phyloP scores from a whole-genome alignment of 1,140 invertebrate genomes.

The Drosophila subpulchrella region DNA sequence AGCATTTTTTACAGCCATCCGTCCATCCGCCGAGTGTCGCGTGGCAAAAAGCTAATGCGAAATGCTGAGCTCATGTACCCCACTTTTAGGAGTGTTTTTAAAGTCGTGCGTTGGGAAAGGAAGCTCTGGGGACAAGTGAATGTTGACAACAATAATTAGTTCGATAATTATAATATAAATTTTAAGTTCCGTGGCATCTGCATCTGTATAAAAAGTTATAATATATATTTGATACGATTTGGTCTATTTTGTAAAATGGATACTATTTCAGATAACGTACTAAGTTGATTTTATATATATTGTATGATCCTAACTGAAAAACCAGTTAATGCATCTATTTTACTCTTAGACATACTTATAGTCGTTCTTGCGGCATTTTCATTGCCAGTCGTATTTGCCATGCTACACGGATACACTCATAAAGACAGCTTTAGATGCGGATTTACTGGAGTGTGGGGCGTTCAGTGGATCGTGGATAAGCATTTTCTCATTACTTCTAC shows the following conservation, averaged over 20 bases:
- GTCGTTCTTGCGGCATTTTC: not conserved
- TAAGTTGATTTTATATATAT: too few species aligned
- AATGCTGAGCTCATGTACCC: not conserved
- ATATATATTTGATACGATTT: too few species aligned
- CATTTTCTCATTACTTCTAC: constrained; percentile 54
- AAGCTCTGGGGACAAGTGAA: not conserved
- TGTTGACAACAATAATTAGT: not conserved
- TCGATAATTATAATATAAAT: not conserved
- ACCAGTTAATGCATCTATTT: too few species aligned
- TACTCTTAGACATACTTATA: too few species aligned
- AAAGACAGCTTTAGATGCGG: not conserved
- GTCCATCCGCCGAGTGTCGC: constrained; percentile 13
- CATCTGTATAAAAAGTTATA: too few species aligned
- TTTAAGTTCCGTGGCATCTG: too few species aligned
- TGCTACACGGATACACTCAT: not conserved
- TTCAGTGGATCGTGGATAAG: constrained; percentile 40
- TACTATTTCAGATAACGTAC: too few species aligned
- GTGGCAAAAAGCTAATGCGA: constrained; percentile 46
- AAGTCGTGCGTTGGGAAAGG: not conserved
- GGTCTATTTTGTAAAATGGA: too few species aligned
- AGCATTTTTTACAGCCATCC: constrained; percentile 32
- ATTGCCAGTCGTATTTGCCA: not conserved
- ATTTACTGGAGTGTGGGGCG: constrained; percentile 10
- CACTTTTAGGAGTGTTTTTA: not conserved
- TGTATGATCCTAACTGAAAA: too few species aligned